Evolutionary conservation across 2,888 invertebrate species (phyloP), one percentile per base, ranked within the genome.

Genomic region (Noctua fimbriata): DNA sequence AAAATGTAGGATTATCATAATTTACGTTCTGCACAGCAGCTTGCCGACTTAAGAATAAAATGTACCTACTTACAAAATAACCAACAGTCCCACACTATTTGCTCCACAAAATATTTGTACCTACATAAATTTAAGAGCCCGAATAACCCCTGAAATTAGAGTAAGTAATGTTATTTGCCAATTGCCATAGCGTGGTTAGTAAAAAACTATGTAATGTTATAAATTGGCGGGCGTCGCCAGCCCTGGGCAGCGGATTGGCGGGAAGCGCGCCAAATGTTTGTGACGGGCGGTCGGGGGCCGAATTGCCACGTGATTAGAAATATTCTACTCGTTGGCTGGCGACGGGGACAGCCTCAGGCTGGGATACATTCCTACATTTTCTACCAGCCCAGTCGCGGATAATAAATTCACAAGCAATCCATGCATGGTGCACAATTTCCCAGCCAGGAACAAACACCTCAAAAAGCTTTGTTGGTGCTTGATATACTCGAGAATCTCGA

Each of bases 241-340:
- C 81, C 93, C 95, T 87, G 94, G 92, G 92, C 92, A 81, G 63
- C 74, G 73, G 81, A 85, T 83, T 81, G 86, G 89, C 91, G 95
- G 94, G 94, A 94, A 94, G 90, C 91, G 88, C 93, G 94, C 95
- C 95, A 95, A 96, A 95, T 95, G 95, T 94, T 95, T 90, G 92
- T 93, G 94, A 95, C 93, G 91, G 89, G 92, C 91, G 89, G 76
- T 73, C 76, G 85, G 86, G 86, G 88, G 86, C 89, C 89, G 92
- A 92, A 92, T 91, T 92, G 92, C 90, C 81, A 88, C 93, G 94
- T 94, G 94, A 95, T 95, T 95, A 95, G 92, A 95, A 95, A 93
- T 93, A 92, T 91, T 91, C 78, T 74, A 69, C 70, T 76, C 75
- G 69, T 67, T 78, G 78, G 76, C 69, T 72, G 75, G 81, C 60